Percentiles rank a stretch among this genome's conserved stretches.
Evolutionary conservation across 2,797 vertebrate genomes (phyloP).

Genomic region (Pangasius sanitwongsei): DNA sequence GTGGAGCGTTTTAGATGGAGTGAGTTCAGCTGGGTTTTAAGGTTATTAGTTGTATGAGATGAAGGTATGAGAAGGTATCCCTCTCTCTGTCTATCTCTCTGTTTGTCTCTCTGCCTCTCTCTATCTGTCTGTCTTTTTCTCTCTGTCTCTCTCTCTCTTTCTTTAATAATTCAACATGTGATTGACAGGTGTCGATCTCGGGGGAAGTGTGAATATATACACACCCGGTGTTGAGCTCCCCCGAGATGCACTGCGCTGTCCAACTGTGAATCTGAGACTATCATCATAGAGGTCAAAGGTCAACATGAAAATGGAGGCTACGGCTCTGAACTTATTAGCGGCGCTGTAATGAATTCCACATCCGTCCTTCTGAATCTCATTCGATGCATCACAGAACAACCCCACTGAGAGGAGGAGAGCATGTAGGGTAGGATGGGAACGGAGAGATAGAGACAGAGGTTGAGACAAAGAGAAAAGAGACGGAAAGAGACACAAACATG

Average conservation of each 20-base stretch:
- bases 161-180: background rate
- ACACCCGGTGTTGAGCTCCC: background rate
- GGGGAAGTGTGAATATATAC: background rate
- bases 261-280: background rate
- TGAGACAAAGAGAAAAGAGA: background rate
- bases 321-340: slow-evolving; percentile 7
- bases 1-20: too few relatives aligned
- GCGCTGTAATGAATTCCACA: slow-evolving; percentile 7
- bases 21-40: background rate
- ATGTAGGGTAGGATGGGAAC: background rate
- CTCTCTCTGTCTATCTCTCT: background rate
- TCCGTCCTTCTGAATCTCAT: background rate
- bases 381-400: background rate
- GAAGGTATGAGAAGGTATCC: background rate
- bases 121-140: background rate
- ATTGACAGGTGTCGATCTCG: background rate
- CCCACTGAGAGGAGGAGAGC: background rate
- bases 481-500: too few relatives aligned
- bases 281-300: background rate
- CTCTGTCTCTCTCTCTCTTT: background rate
- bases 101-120: background rate
- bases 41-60: too few relatives aligned
- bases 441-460: background rate
- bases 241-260: background rate
- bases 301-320: background rate